Conservation (phyloP, 1,140 invertebrate genomes). For the Dinoponera quadriceps region DNA sequence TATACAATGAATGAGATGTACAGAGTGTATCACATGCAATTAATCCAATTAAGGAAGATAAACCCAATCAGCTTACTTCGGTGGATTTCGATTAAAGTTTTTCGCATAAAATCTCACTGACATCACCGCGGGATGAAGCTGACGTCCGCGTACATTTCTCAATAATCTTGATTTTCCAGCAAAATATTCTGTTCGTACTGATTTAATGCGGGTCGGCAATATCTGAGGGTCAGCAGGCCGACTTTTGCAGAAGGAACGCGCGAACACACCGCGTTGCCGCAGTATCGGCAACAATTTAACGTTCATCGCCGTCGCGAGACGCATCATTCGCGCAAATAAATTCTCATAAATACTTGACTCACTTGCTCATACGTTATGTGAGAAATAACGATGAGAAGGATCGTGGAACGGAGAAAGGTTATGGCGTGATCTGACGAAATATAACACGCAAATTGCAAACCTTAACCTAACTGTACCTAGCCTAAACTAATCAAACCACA, state of each 20-base stretch:
- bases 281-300: conserved; percentile 69
- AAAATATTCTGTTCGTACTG: conserved; percentile 1
- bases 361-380: background rate
- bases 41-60: conserved; percentile 4
- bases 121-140: conserved; percentile 54
- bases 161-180: conserved; percentile 23
- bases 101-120: conserved; percentile 74
- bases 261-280: conserved; percentile 62
- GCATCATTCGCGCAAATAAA: conserved; percentile 51
- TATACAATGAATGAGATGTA: too few relatives aligned
- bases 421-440: too few relatives aligned
- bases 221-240: background rate
- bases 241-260: conserved; percentile 66
- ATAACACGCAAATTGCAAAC: too few relatives aligned
- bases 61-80: conserved; percentile 68
- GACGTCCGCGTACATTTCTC: conserved; percentile 36
- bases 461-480: too few relatives aligned
- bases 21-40: background rate
- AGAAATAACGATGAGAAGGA: background rate
- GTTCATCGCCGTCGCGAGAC: conserved; percentile 65
- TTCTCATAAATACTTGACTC: conserved; percentile 30
- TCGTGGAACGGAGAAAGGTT: too few relatives aligned
- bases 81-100: conserved; percentile 70
- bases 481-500: too few relatives aligned
- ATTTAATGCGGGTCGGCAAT: conserved; percentile 40